phyloP scores from a whole-genome alignment of 2,797 vertebrate species.

The Tiaroga cobitis region DNA sequence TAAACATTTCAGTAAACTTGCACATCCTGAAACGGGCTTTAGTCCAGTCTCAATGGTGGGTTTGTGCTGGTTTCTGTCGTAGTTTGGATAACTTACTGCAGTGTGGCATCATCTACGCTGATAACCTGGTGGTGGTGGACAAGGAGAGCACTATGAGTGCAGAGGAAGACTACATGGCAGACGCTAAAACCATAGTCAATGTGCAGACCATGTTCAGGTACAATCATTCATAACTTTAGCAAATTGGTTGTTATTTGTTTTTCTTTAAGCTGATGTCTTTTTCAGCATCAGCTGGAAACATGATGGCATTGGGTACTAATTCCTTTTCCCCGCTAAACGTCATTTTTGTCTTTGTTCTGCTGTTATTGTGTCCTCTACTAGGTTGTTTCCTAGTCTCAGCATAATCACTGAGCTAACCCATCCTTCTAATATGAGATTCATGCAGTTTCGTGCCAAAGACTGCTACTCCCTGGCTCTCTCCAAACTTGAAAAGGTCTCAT shows the following conservation, averaged over 20 bases:
- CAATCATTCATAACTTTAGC: neutral
- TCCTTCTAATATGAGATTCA: conserved; percentile 98
- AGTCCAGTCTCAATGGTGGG: neutral
- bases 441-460: conserved; percentile 99
- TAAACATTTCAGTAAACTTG: conserved; percentile 65
- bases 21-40: neutral
- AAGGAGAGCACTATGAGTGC: conserved; percentile 99
- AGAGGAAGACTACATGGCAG: conserved; percentile 97
- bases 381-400: conserved; percentile 96
- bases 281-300: neutral
- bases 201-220: conserved; percentile 98
- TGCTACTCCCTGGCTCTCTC: conserved; percentile 96
- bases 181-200: conserved; percentile 97
- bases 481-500: conserved; percentile 93
- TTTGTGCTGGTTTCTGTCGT: conserved; percentile 32
- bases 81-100: conserved; percentile 95
- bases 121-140: conserved; percentile 97
- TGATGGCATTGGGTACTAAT: neutral
- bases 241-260: neutral
- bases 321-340: neutral
- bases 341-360: neutral
- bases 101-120: conserved; percentile 95
- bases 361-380: conserved; percentile 65
- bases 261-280: neutral
- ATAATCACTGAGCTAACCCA: conserved; percentile 98